These are phyloP conservation scores for Ptilorrhoa leucosticta DNA, from an alignment of 2,113 vertebrate species.

Conservation along the genomic window DNA sequence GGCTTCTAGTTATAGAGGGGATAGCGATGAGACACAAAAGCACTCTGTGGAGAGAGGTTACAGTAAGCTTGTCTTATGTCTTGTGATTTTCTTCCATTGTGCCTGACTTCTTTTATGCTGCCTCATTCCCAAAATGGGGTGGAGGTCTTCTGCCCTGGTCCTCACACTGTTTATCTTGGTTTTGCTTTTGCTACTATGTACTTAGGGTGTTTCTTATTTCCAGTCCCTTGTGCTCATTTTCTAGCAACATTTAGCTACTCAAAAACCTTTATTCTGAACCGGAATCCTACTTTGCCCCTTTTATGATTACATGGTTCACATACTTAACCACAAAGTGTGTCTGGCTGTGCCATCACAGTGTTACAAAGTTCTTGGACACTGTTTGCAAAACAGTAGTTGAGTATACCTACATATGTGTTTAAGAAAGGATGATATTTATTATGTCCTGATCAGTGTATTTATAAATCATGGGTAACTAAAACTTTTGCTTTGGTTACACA, in stretches of 20 bases:
- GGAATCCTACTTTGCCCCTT: neutral
- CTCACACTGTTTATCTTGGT: neutral
- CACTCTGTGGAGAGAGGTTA: neutral
- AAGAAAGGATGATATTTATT: neutral
- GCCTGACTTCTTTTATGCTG: neutral
- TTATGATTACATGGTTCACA: neutral
- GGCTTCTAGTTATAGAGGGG: neutral
- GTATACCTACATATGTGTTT: neutral
- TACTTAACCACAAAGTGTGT: neutral
- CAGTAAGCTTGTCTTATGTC: neutral
- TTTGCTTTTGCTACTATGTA: neutral
- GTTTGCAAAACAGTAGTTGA: neutral
- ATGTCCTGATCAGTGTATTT: neutral
- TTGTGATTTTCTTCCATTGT: neutral
- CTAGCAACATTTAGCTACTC: neutral
- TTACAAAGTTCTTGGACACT: neutral
- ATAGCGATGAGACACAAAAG: neutral
- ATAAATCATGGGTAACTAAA: neutral
- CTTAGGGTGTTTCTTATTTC: neutral
- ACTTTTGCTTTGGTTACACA: neutral
- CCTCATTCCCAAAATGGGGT: neutral
- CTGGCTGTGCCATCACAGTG: neutral
- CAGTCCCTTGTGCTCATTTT: neutral
- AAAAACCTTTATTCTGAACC: neutral
- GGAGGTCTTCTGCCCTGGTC: neutral